Conservation (phyloP, 1,140 invertebrate species). For the Andrena cerasifolii region DNA sequence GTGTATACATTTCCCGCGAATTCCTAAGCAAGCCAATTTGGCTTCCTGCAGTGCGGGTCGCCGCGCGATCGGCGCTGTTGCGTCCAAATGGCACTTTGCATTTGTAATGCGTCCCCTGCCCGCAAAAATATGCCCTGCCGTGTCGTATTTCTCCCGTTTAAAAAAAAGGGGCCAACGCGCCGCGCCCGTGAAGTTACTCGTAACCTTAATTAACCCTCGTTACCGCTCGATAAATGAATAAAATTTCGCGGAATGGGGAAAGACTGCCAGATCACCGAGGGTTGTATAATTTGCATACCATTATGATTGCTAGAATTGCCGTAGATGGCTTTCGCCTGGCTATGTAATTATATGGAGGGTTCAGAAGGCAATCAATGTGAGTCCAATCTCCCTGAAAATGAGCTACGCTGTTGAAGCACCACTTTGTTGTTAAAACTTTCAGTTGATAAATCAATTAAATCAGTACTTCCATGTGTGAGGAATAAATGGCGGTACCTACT, state of each 20-base stretch:
- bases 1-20: slow-evolving; percentile 35
- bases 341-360: too few species aligned
- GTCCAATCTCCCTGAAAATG: too few species aligned
- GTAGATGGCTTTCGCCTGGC: too few species aligned
- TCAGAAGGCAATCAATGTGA: too few species aligned
- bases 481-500: too few species aligned
- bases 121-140: slow-evolving; percentile 15
- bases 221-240: slow-evolving; percentile 13
- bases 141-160: neutral
- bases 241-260: neutral
- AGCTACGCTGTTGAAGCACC: too few species aligned
- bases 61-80: slow-evolving; percentile 47
- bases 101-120: slow-evolving; percentile 26
- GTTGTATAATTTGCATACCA: too few species aligned
- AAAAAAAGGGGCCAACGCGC: neutral
- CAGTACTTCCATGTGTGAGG: too few species aligned
- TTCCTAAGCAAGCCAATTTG: slow-evolving; percentile 49
- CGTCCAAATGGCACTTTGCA: slow-evolving; percentile 52
- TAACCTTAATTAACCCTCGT: slow-evolving; percentile 38
- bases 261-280: too few species aligned
- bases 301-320: too few species aligned
- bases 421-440: too few species aligned
- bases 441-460: too few species aligned
- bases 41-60: slow-evolving; percentile 45
- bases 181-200: slow-evolving; percentile 9